Percentiles rank a stretch among this genome's conserved stretches.
These are phyloP conservation scores for Chrosomus eos DNA, from an alignment of 2,797 vertebrate genomes.

Conservation along the genomic window DNA sequence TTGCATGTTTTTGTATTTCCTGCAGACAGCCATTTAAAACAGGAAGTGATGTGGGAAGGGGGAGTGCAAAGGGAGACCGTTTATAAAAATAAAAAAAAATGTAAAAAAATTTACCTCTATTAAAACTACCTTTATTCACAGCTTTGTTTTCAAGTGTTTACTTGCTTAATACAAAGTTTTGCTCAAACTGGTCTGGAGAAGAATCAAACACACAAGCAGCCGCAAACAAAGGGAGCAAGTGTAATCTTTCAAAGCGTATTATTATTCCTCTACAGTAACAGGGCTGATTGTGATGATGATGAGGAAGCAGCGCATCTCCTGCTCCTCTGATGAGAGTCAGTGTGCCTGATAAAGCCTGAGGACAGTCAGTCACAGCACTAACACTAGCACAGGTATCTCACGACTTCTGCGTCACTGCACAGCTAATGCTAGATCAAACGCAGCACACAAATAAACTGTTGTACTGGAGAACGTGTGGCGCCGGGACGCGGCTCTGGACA, in stretches of 20 bases:
- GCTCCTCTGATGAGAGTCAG: constrained; percentile 51
- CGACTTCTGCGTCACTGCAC: background rate
- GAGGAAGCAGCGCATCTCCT: constrained; percentile 32
- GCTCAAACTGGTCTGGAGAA: background rate
- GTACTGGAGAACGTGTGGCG: background rate
- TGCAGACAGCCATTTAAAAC: background rate
- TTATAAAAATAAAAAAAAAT: too few species aligned
- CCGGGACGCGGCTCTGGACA: background rate
- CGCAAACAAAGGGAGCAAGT: background rate
- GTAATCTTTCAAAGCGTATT: background rate
- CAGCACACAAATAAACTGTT: constrained; percentile 19
- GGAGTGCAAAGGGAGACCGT: background rate
- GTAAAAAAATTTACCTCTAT: too few species aligned
- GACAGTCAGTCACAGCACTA: constrained; percentile 35
- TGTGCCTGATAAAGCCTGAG: constrained; percentile 46
- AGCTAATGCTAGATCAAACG: background rate
- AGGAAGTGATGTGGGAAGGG: background rate
- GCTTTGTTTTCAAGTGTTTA: too few species aligned
- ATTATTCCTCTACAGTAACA: constrained; percentile 41
- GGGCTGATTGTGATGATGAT: constrained; percentile 50
- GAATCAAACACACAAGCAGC: background rate
- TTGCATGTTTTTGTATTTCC: background rate
- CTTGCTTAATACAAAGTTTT: too few species aligned
- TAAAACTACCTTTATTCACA: too few species aligned
- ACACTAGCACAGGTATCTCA: constrained; percentile 1